These are phyloP conservation scores for Nettapus auritus DNA, from an alignment of 2,113 vertebrate genomes.

Conservation along the genomic window DNA sequence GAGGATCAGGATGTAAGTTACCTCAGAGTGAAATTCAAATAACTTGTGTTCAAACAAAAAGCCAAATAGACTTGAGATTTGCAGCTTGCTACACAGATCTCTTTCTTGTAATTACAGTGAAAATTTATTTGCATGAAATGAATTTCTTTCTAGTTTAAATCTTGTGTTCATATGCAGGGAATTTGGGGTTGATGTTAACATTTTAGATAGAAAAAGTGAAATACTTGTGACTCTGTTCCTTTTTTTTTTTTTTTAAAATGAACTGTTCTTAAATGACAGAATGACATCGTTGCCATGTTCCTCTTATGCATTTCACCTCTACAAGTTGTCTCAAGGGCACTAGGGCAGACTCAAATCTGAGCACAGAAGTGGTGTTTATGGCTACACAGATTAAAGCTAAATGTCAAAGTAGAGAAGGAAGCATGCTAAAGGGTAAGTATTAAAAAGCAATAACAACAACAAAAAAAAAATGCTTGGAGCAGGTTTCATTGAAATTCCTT, in stretches of 20 bases:
- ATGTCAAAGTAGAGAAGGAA: slow-evolving; percentile 15
- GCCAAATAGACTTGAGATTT: slow-evolving; percentile 20
- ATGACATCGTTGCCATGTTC: neutral
- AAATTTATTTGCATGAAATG: neutral
- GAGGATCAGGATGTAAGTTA: neutral
- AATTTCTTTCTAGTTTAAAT: neutral
- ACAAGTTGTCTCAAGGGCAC: neutral
- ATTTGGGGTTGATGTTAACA: neutral
- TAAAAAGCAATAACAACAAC: slow-evolving; percentile 27
- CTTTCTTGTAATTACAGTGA: neutral
- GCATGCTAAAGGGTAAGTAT: neutral
- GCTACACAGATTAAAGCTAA: slow-evolving; percentile 6
- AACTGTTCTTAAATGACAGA: neutral
- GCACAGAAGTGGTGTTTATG: neutral
- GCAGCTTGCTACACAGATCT: neutral
- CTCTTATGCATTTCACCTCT: neutral
- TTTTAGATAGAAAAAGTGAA: neutral
- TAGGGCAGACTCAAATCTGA: neutral
- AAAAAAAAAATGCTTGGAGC: neutral
- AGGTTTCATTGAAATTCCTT: neutral
- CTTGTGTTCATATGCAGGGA: neutral
- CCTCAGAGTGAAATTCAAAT: neutral
- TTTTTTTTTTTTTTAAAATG: neutral
- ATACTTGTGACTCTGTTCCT: neutral
- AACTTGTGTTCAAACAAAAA: neutral